Base-by-base conservation (phyloP, 2,113 vertebrate species). In the Marmota monax region DNA sequence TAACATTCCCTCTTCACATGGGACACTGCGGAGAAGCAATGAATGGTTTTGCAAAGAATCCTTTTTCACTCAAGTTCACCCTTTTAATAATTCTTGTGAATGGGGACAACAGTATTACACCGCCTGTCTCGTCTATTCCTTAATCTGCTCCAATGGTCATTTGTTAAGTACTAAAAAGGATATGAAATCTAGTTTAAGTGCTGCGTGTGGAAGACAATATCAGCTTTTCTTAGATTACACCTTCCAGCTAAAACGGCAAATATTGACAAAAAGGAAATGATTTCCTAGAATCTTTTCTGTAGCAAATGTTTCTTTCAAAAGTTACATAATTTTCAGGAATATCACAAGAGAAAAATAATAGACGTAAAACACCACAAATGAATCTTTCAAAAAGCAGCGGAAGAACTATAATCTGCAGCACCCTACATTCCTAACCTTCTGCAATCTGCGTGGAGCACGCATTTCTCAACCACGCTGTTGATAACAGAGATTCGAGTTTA, bases 321-420 rank as follows among this genome's bases (percentile, higher is more conserved):
- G 90, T 98, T 93, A 95, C 85, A 95, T 96, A 96, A 96, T 88
- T 91, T 51, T 69, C 97, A 72, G 73, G 45, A n/a, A 93, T 76
- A 79, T 45, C 25, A 2, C 73, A 88, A 87, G 51, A 97, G 78
- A 42, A 92, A 95, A 93, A 82, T 77, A 94, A 89, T 8, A 39
- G 12, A 90, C 27, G 51, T 85, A 80, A 88, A 94, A 89, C 22
- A 34, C 25, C 32, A 84, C 56, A n/a, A 42, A 34, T 0, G 34
- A 77, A 83, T 58, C 90, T 96, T 80, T 95, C 82, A 45, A 88
- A 82, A 94, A 87, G 90, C 13, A 91, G 58, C n/a, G 56, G 39
- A 25, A 32, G 48, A 73, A 45, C 86, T 70, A 12, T n/a, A 85
- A 72, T 20, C 45, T 83, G 89, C 61, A 89, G 90, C 42, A 37